phyloP scores from a whole-genome alignment of 2,888 invertebrate species.

The Nephrotoma guestfalica region DNA sequence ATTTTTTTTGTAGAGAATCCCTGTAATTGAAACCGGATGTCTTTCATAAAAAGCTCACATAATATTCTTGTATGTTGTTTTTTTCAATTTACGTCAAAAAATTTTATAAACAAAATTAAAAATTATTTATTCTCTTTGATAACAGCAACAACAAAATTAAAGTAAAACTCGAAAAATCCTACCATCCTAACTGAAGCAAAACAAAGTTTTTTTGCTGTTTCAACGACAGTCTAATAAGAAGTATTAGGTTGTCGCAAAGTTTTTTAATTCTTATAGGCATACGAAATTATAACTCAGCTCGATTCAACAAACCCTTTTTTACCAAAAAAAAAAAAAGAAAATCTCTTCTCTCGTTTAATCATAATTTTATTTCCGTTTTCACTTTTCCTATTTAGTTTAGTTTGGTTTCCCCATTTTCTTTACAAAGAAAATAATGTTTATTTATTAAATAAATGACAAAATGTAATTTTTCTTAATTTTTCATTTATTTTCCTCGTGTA shows the following conservation, averaged over 20 bases:
- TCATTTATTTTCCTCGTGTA: neutral
- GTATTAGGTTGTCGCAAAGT: neutral
- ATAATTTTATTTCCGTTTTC: neutral
- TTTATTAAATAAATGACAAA: neutral
- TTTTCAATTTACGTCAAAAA: neutral
- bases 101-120: neutral
- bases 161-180: neutral
- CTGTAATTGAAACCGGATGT: neutral
- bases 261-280: neutral
- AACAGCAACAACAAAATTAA: neutral
- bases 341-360: neutral
- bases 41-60: neutral
- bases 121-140: neutral
- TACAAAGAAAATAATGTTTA: neutral
- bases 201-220: neutral
- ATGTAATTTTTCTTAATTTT: neutral
- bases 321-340: neutral
- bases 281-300: neutral
- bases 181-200: neutral
- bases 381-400: neutral
- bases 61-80: neutral
- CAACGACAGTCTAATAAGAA: neutral
- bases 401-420: neutral
- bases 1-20: neutral
- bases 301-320: neutral